Base-by-base conservation (phyloP, 2,888 invertebrate species). In the Plebejus anna region DNA sequence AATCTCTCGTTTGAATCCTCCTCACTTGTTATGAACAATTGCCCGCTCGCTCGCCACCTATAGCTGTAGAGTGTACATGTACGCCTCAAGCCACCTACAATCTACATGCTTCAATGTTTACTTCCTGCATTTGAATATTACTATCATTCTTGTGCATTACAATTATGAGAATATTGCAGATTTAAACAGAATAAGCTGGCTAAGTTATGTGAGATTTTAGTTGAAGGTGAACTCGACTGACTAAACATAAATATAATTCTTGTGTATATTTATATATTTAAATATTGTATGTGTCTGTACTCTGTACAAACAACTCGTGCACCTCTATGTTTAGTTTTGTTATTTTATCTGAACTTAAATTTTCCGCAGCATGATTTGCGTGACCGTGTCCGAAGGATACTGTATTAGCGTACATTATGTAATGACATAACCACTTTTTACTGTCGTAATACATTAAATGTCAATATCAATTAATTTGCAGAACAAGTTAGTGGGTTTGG, bases 1-100 rank as follows among this genome's bases (percentile, higher is more conserved):
- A 89, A 88, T 84, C 87, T 85, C 85, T 86, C 87, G 87, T 89
- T 85, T 85, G 86, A 85, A 85, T 87, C 88, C 88, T 88, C 88
- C 87, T 86, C 81, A 81, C 81, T 83, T 77, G 80, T 80, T 80
- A 79, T 76, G 77, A 79, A 79, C 80, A 80, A 80, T 79, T 79
- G 80, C 77, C 78, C 73, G 78, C 77, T 79, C 76, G 76, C 70
- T 70, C 75, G 75, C 22, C 77, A 78, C 71, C 51, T 75, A 51
- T 70, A 77, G 66, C 38, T 38, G 42, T 22, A 66, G 32, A 11
- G 22, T 22, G 22, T 22, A 22, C 22, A 22, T n/a, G 22, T 66
- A 66, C 66, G 66, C 66, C 32, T 66, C 22, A 13, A 66, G 32
- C 22, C 42, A 72, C 22, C 47, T 47, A 72, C 72, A 42, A 47